phyloP scores from a whole-genome alignment of 2,113 vertebrate species.

The Podarcis raffonei region DNA sequence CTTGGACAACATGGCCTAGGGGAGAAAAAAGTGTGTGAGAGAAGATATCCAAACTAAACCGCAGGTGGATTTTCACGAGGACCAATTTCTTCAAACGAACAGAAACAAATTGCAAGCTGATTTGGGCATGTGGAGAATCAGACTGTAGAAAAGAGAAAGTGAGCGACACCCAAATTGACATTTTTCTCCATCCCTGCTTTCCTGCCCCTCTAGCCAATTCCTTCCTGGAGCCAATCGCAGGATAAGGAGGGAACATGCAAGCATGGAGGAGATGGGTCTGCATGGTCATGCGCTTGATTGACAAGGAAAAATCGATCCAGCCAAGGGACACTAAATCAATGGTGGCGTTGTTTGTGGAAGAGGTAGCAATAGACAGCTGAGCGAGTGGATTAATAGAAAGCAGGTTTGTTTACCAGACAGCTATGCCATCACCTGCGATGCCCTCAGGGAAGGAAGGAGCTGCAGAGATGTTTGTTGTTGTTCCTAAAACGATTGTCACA shows the following conservation, averaged over 20 bases:
- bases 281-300: not conserved
- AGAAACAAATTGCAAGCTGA: too few species aligned
- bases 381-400: conserved; percentile 2
- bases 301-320: not conserved
- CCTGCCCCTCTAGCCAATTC: too few species aligned
- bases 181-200: too few species aligned
- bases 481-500: not conserved
- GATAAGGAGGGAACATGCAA: not conserved
- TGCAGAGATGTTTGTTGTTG: not conserved
- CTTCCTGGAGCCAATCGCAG: not conserved
- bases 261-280: not conserved
- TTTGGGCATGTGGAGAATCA: too few species aligned
- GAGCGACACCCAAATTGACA: too few species aligned
- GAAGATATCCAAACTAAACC: too few species aligned
- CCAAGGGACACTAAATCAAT: not conserved
- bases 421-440: not conserved
- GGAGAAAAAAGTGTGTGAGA: too few species aligned
- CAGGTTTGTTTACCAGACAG: conserved; percentile 15
- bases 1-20: too few species aligned
- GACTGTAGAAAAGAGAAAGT: too few species aligned
- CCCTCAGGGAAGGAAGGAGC: not conserved
- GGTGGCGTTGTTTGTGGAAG: not conserved
- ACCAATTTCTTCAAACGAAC: too few species aligned
- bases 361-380: not conserved
- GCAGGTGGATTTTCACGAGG: too few species aligned